Evolutionary conservation across 2,888 invertebrate species (phyloP), one percentile per base, ranked within the genome.

Genomic region (Yponomeuta cagnagella): DNA sequence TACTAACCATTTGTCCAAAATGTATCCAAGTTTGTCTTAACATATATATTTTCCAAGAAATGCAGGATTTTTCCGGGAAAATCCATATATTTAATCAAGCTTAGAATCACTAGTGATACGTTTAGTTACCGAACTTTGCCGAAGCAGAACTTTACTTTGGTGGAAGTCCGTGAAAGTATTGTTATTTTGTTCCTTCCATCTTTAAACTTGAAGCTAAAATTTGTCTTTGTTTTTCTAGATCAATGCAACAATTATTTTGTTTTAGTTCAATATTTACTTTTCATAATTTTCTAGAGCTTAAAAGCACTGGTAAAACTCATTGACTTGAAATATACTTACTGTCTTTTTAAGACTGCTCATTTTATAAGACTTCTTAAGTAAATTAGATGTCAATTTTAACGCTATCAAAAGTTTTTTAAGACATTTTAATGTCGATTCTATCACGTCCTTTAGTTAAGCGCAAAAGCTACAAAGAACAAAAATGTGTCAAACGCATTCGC

Each of bases 261-360:
- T 48, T 15, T 48, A 23, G 10, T 66, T 30, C 23, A 5, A 63
- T 58, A 6, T 58, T 58, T 58, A 23, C 23, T 58, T 58, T 15
- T 58, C 15, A 58, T 58, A 58, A 58, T 58, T 15, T 15, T 58
- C 52, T 58, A 58, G 52, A 9, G 15, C 52, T 58, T 37, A 48
- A 48, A 68, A 48, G 37, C n/a, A 43, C 43, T 43, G 48, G 68
- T 48, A 6, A 23, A 23, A 68, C n/a, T 23, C 48, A 23, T 65
- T 10, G 12, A 65, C 48, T 76, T 77, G 74, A 77, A 77, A 76
- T 75, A 76, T 74, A 88, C 43, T 8, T 74, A 88, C 43, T 8
- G 43, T 82, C 89, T 90, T 89, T 83, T 77, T 74, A 88, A 89
- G 89, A 89, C 88, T 74, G 80, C 78, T 80, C 80, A 83, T 77